Base-by-base conservation (phyloP, 2,113 vertebrate genomes). In the Gymnocephalus cernua region DNA sequence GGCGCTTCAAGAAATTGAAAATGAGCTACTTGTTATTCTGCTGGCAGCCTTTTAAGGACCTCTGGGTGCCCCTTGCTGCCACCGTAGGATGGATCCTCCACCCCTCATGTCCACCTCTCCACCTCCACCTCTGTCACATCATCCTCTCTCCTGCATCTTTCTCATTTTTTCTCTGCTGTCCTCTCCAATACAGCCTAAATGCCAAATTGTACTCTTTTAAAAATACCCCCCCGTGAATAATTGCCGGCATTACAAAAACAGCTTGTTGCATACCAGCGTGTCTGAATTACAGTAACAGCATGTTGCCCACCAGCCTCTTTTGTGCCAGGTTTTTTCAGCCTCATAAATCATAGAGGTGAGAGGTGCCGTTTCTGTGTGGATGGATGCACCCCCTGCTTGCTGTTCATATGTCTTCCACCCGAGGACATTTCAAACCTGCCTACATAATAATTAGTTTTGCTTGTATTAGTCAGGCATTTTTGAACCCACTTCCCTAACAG, bases 301-400 rank as follows among this genome's bases (percentile, higher is more conserved):
- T 88, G 90, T 79, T 81, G 67, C 87, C 88, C 79, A 66, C 25
- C 65, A 82, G 76, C 68, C n/a, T 79, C 71, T 91, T 88, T 73
- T 67, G 38, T 82, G 65, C 75, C 75, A 86, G 76, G 56, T 77
- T 87, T 71, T 38, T 67, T 83, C 47, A 67, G 71, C 35, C 79
- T 87, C 88, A 82, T 88, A 88, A 91, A 89, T 93, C 84, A 88
- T n/a, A 70, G 70, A 84, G 77, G 88, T 87, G 90, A 88, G 82
- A 84, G 85, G 75, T 81, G 64, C 25, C 74, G 59, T 67, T 79
- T 66, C 72, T 77, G 57, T 32, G 76, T 84, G 68, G 84, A 85
- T 86, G 71, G 69, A 79, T 89, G 79, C 78, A 51, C 71, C 76
- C 66, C 84, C 77, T 70, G 58, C 81, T 85, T 61, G 71, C 56